phyloP scores from a whole-genome alignment of 2,797 vertebrate genomes.

The Leucoraja ocellata region DNA sequence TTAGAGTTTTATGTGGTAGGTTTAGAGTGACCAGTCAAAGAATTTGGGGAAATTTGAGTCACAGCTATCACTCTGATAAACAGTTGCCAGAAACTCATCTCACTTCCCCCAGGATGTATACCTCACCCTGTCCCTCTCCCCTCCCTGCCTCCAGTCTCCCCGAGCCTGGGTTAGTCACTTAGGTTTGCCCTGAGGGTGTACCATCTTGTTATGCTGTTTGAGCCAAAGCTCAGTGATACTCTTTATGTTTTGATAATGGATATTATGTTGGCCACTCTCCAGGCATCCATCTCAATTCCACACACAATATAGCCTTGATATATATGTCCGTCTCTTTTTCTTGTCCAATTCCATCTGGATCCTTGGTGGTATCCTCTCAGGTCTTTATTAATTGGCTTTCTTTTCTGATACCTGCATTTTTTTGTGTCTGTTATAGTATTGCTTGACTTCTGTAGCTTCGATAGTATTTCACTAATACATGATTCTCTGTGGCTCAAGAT shows the following conservation, averaged over 20 bases:
- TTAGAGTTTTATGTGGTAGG: neutral
- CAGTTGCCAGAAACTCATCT: neutral
- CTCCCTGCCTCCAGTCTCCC: too few species aligned
- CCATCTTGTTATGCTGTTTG: neutral
- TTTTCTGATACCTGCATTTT: neutral
- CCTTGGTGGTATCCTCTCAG: neutral
- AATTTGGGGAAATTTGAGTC: neutral
- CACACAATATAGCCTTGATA: neutral
- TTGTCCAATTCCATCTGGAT: neutral
- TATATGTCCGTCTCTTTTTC: neutral
- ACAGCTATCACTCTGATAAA: neutral
- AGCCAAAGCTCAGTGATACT: neutral
- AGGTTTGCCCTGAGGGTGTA: neutral
- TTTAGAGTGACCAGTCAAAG: neutral
- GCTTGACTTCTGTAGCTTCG: too few species aligned
- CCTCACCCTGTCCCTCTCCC: neutral
- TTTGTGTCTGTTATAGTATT: neutral
- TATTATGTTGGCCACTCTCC: neutral
- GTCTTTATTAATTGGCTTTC: neutral
- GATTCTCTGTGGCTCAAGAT: neutral
- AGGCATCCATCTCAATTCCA: neutral
- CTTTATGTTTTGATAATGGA: neutral
- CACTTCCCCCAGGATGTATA: neutral
- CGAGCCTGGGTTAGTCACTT: neutral
- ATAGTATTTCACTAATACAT: neutral